Conservation (phyloP, 1,140 invertebrate species). For the Steinernema khuongi region DNA sequence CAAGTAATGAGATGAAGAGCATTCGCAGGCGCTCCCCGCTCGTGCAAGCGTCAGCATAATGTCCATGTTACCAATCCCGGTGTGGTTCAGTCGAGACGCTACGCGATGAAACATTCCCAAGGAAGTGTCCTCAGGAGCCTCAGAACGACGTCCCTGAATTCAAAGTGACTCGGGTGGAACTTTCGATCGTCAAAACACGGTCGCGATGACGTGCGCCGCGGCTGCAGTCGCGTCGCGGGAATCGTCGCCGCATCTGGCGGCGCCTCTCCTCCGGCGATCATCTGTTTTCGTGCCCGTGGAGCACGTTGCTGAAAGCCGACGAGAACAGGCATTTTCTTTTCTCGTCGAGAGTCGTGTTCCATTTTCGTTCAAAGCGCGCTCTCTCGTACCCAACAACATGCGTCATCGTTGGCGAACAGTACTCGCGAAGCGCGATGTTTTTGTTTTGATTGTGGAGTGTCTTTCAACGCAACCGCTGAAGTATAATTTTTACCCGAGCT, state of each 20-base stretch:
- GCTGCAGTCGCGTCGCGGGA: neutral
- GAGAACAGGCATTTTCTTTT: neutral
- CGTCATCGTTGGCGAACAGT: no score
- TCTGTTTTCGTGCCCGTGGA: neutral
- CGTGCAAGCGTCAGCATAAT: no score
- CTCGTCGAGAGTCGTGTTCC: neutral
- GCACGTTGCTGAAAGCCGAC: neutral
- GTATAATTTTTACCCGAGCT: no score
- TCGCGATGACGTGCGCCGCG: neutral
- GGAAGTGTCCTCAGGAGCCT: neutral
- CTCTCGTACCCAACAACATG: no score
- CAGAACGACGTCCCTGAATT: neutral
- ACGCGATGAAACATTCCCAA: neutral
- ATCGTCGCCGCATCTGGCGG: neutral
- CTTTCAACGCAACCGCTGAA: no score
- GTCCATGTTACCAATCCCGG: no score
- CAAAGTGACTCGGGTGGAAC: neutral
- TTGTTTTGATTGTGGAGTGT: no score
- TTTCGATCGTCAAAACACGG: neutral
- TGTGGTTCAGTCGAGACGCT: neutral
- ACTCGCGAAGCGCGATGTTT: no score
- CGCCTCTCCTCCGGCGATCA: neutral
- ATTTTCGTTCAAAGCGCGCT: neutral
- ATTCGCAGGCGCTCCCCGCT: no score
- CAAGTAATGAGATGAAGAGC: no score